Evolutionary conservation across 2,888 invertebrate genomes (phyloP), one percentile per base, ranked within the genome.

Genomic region (Heliconius aoede): DNA sequence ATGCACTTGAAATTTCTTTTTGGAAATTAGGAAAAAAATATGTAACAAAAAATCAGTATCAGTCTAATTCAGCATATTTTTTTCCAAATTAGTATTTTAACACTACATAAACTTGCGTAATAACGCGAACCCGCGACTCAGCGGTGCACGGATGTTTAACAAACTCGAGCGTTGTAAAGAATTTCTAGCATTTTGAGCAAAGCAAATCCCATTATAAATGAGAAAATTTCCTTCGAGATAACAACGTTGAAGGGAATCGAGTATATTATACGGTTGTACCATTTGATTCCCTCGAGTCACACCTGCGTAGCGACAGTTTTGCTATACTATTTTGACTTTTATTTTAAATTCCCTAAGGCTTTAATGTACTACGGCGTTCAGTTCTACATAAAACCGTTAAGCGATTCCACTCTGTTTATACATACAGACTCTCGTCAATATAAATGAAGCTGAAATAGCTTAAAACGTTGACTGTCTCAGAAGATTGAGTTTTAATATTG

Each of bases 271-370:
- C 80, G 78, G 79, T 80, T 77, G 80, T 76, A 74, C 75, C 78
- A 77, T 77, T 76, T 81, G 81, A 76, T 74, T 79, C 80, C 80
- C 78, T 62, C 32, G 80, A 80, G 82, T 77, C 80, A 81, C 82
- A 82, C 82, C 82, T 82, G 82, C 75, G 80, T 79, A 72, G 28
- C 60, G 62, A 74, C 30, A 67, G 46, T 71, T 28, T 72, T 46
- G 58, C 62, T 64, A 69, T 72, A 72, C 78, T 61, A 79, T 74
- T 80, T 62, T 76, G 36, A 72, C 65, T 61, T 55, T 73, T 78
- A 78, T 76, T 64, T 18, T 51, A 9, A n/a, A 32, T 18, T 28
- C 24, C 8, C 30, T 67, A 65, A 21, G n/a, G 21, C 18, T 13
- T 72, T 69, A 32, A 68, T 32, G 46, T 18, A 9, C 28, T 28